Evolutionary conservation across 2,888 invertebrate species (phyloP).

Genomic region (Troglohyphantes excavatus): DNA sequence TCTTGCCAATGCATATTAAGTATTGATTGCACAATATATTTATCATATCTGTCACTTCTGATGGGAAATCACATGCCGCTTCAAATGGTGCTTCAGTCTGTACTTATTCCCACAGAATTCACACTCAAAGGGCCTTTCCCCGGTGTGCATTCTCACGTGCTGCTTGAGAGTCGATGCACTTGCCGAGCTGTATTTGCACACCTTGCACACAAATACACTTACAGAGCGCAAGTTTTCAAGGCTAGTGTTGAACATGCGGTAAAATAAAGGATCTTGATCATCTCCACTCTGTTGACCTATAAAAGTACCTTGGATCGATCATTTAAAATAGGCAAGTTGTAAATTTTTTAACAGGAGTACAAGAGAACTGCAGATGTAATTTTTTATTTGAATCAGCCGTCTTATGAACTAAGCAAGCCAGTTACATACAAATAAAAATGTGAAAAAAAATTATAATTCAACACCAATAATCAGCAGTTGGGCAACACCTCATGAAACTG

Average conservation of each 20-base stretch:
- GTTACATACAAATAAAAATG: too few species aligned
- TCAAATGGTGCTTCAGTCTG: constrained; percentile 35
- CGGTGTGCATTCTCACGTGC: constrained; percentile 44
- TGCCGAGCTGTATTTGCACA: constrained; percentile 19
- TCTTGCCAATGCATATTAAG: too few species aligned
- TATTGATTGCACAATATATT: too few species aligned
- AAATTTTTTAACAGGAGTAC: too few species aligned
- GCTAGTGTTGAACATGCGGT: constrained; percentile 6
- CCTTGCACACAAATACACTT: constrained; percentile 35
- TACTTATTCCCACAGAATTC: constrained; percentile 41
- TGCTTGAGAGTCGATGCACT: constrained; percentile 26
- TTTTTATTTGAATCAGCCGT: too few species aligned
- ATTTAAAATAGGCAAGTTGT: background rate
- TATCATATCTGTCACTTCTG: background rate
- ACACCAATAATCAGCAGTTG: too few species aligned
- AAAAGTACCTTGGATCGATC: background rate
- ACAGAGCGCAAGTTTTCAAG: background rate
- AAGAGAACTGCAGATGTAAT: too few species aligned
- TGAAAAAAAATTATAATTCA: too few species aligned
- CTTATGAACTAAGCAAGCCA: too few species aligned
- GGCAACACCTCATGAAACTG: too few species aligned
- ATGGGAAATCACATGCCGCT: constrained; percentile 33
- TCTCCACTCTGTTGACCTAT: background rate
- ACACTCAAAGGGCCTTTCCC: constrained; percentile 30
- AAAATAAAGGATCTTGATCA: background rate